Conservation (phyloP, 2,113 vertebrate genomes). For the Puffinus mauretanicus region DNA sequence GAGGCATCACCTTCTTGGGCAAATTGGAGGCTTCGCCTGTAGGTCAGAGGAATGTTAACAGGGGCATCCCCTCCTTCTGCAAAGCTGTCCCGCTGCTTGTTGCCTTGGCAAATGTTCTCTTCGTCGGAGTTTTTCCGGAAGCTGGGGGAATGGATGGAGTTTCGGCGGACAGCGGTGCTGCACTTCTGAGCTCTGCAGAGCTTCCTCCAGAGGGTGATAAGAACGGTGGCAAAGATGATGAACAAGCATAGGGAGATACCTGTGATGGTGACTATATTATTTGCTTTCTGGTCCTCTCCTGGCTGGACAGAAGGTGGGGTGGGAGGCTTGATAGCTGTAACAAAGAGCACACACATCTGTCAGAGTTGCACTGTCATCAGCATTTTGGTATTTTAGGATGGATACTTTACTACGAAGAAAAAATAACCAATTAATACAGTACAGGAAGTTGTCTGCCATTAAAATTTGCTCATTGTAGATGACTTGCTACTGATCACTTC, state of each 20-base stretch:
- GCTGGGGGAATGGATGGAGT: constrained; percentile 79
- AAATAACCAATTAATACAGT: not conserved
- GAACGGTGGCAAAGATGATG: constrained; percentile 86
- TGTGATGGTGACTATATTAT: constrained; percentile 85
- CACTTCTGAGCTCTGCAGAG: constrained; percentile 84
- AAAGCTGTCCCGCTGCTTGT: constrained; percentile 83
- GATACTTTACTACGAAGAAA: not conserved
- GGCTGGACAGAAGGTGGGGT: constrained; percentile 51
- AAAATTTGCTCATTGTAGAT: not conserved
- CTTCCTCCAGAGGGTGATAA: constrained; percentile 90
- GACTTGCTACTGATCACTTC: not conserved
- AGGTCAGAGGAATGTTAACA: constrained; percentile 71
- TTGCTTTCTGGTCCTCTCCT: constrained; percentile 69
- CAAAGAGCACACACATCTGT: not conserved
- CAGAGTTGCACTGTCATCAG: not conserved
- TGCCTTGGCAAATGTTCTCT: constrained; percentile 86
- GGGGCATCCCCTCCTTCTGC: constrained; percentile 74
- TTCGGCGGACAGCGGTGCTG: constrained; percentile 69
- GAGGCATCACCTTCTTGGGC: constrained; percentile 69
- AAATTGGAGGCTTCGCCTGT: constrained; percentile 68
- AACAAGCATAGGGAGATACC: constrained; percentile 91
- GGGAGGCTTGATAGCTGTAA: constrained; percentile 54
- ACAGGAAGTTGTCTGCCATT: not conserved
- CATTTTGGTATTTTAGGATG: not conserved
- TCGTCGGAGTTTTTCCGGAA: constrained; percentile 89